Evolutionary conservation across 1,140 invertebrate genomes (phyloP), one percentile per base, ranked within the genome.

Genomic region (Stratiolaelaps scimitus): DNA sequence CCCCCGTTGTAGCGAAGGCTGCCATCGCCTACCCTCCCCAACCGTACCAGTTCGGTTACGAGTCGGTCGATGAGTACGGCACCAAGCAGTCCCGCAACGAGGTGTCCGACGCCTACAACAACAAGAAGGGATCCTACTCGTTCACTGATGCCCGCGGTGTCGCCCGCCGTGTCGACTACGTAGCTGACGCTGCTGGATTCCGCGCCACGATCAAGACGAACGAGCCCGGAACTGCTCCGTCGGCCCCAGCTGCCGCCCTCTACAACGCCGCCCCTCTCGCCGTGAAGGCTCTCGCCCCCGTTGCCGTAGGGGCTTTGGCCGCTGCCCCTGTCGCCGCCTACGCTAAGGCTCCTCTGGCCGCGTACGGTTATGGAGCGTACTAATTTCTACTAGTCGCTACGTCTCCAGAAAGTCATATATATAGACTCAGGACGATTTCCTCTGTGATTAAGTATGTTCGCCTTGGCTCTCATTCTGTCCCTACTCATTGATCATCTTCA

Each of bases 11-110:
- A 20, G 66, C 66, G 23, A 67, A 67, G 45, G 45, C 46, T 13
- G 64, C 19, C 45, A 70, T 70, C 13, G 71, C 71, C 60, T 66
- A 70, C 44, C 69, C 66, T 26, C 70, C 68, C 28, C 69, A 69
- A 1, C 70, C 69, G 4, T 71, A 60, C 53, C 53, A 60, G 20
- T 60, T 60, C 53, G 53, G 53, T 60, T 69, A 46, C 47, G 65
- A 28, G 69, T 68, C 43, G 53, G 68, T 60, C 13, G 53, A 60
- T 60, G 44, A 30, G 43, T 47, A 30, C 23, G 65, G 65, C 2
- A 53, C 40, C 26, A 66, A 44, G 28, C 40, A 47, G 46, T 15
- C 40, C 43, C 43, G 65, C 20, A n/a, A 45, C 20, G 65, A 66
- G 29, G 43, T 47, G 7, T 44, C 43, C 10, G 53, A 60, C 20